These are phyloP conservation scores for Limnephilus marmoratus DNA, from an alignment of 2,888 invertebrate genomes.

Conservation along the genomic window DNA sequence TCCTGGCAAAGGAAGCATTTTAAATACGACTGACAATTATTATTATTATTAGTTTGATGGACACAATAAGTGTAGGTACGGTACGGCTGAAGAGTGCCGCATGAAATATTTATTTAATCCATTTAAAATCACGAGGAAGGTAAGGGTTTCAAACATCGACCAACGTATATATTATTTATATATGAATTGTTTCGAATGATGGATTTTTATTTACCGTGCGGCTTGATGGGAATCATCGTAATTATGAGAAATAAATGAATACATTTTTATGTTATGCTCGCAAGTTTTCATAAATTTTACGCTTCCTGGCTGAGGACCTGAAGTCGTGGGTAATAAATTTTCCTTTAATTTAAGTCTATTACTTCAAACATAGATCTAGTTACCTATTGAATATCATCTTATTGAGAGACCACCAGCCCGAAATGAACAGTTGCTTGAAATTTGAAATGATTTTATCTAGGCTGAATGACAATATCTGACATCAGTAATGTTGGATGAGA, in stretches of 20 bases:
- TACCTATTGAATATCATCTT: not conserved
- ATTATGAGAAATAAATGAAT: not conserved
- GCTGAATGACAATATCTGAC: no score
- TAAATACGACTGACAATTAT: not conserved
- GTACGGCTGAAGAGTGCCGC: not conserved
- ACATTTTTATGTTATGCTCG: not conserved
- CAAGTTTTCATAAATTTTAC: not conserved
- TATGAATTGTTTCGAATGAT: not conserved
- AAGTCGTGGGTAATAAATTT: no score
- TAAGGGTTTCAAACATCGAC: not conserved
- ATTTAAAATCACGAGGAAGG: not conserved
- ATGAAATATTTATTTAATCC: not conserved
- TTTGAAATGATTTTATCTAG: not conserved
- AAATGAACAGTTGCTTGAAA: not conserved
- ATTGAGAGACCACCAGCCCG: not conserved
- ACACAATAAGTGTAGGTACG: not conserved
- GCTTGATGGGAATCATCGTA: not conserved
- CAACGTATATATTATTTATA: no score
- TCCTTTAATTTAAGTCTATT: not conserved
- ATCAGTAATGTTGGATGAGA: no score
- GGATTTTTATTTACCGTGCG: no score
- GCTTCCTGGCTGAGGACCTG: no score
- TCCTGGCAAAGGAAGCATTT: not conserved
- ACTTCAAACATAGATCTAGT: not conserved
- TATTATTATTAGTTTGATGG: conserved; percentile 11